Evolutionary conservation across 2,888 invertebrate genomes (phyloP), one percentile per base, ranked within the genome.

Genomic region (Cyclophora punctaria): DNA sequence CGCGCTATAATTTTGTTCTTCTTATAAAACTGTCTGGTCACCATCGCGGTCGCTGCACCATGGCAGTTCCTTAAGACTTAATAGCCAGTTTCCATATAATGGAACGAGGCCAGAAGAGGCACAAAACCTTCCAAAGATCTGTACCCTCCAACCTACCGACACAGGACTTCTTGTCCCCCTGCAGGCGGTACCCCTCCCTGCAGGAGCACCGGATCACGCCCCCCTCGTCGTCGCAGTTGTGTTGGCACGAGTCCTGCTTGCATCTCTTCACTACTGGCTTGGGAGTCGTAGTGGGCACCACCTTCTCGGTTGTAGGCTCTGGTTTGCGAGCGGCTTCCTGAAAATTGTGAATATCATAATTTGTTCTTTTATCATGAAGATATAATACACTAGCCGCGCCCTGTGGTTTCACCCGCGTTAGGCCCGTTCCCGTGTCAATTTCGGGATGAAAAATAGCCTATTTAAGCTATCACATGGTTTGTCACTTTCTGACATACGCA

Each of bases 91-190:
- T 37, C 4, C 37, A 37, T 5, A 1, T 37, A 37, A 5, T 2
- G 20, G 20, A 20, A 20, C 2, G 20, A 20, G 4, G 37, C 2
- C 37, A 37, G 5, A 37, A 5, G 4, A 37, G 37, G 37, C 4
- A 5, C 37, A 37, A 37, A 37, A 37, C 4, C 3, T 3, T 7
- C 2, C 7, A 3, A 43, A n/a, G 7, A 7, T 7, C 43, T 43
- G 43, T 43, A 3, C 5, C n/a, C n/a, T 5, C 6, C 4, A 43
- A 45, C 51, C 50, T 68, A 84, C 87, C 87, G 78, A 76, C 79
- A 64, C 87, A 88, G 44, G 80, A 66, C 49, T 71, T 84, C 55
- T 80, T 78, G 55, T 87, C 84, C 3, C 58, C 53, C 40, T 80
- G 78, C 37, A 85, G 69, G 52, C 80, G 64, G 62, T 63, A 87